phyloP scores from a whole-genome alignment of 2,797 vertebrate genomes.

The Ibycter americanus region DNA sequence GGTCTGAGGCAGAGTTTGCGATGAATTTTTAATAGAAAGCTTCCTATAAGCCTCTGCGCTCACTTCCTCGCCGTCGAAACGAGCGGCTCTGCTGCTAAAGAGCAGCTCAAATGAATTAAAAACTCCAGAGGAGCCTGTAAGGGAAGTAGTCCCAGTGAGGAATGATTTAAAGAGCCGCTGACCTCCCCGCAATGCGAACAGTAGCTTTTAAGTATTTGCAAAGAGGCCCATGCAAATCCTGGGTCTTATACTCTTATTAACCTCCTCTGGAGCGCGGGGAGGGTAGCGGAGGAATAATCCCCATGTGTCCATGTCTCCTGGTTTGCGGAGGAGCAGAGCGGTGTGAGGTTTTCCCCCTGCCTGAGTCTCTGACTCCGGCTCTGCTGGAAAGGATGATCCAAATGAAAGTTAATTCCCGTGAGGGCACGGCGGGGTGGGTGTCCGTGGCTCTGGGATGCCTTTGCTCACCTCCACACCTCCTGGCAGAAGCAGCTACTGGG shows the following conservation, averaged over 20 bases:
- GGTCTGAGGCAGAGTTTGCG: neutral
- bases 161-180: conserved; percentile 45
- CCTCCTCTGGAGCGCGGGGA: neutral
- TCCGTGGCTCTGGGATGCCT: rapidly evolving
- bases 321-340: neutral
- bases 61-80: neutral
- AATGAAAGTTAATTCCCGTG: rapidly evolving
- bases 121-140: conserved; percentile 20
- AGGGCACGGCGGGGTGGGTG: rapidly evolving
- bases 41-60: conserved; percentile 49
- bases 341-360: neutral
- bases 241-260: conserved; percentile 1
- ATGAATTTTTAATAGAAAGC: conserved; percentile 73
- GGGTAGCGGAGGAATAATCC: neutral
- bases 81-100: neutral
- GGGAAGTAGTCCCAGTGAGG: conserved; percentile 20
- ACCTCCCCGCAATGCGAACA: conserved; percentile 6
- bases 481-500: rapidly evolving
- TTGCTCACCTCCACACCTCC: rapidly evolving
- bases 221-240: neutral
- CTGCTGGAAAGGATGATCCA: neutral
- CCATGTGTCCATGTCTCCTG: neutral
- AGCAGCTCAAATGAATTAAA: conserved; percentile 59
- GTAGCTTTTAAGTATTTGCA: conserved; percentile 15
- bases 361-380: neutral